Base-by-base conservation (phyloP, 2,888 invertebrate genomes). In the Laspeyria flexula region DNA sequence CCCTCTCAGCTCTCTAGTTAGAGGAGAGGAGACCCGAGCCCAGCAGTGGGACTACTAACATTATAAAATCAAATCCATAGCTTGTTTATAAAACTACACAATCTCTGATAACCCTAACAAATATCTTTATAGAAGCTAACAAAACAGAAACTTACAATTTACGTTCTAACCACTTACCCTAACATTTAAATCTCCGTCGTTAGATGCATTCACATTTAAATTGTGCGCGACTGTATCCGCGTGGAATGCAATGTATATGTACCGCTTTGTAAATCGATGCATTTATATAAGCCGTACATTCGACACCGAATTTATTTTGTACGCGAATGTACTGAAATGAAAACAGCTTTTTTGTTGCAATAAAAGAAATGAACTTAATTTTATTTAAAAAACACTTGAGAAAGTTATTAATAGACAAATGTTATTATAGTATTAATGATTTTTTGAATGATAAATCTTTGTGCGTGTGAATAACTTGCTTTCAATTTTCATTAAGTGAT, bases 161-260 rank as follows among this genome's bases (percentile, higher is more conserved):
- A 49, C 40, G 46, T 49, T 44, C 38, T 34, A 47, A 50, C 60
- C n/a, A 52, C 44, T 55, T 54, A 50, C 27, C 16, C 34, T 40
- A 42, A 43, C 21, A 52, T 25, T 43, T 25, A 58, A 68, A 70
- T 68, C 54, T 56, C 18, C 42, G 57, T 73, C 70, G 63, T 71
- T 71, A 71, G 56, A 46, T n/a, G 50, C 4, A 69, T 75, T 75
- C 73, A 75, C 64, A 72, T 73, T 72, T 53, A 70, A 75, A 73
- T 71, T 53, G 41, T 48, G 25, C 56, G 29, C 44, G 46, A 47
- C 53, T 55, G 57, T 54, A 54, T 52, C 33, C 40, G 40, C 34
- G 47, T 46, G 3, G 30, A 10, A 31, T 13, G 38, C 9, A 44
- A 56, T 54, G 42, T 42, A 39, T 5, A n/a, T n/a, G n/a, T 3